Evolutionary conservation across 2,888 invertebrate species (phyloP).

Genomic region (Laspeyria flexula): DNA sequence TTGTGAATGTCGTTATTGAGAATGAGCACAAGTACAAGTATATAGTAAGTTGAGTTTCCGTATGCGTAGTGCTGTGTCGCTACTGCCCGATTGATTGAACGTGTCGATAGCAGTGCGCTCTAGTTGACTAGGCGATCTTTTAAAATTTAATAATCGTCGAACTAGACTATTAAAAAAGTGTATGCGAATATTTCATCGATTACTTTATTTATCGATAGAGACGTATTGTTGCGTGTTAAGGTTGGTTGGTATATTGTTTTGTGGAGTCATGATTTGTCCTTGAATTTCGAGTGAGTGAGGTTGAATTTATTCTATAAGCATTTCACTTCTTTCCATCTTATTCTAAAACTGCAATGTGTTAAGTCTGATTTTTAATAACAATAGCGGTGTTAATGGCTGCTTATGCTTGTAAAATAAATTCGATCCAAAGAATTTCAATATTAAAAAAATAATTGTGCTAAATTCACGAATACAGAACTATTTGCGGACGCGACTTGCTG

Average conservation of each 20-base stretch:
- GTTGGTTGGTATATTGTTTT: slow-evolving; percentile 53
- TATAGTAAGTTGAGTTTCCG: slow-evolving; percentile 31
- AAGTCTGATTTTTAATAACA: slow-evolving; percentile 30
- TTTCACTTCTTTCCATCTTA: slow-evolving; percentile 7
- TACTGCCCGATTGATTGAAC: slow-evolving; percentile 26
- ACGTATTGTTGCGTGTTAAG: slow-evolving; percentile 54
- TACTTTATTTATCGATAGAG: slow-evolving; percentile 53
- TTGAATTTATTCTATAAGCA: slow-evolving; percentile 41
- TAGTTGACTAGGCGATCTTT: slow-evolving; percentile 49
- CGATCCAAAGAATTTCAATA: slow-evolving; percentile 47
- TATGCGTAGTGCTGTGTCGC: slow-evolving; percentile 40
- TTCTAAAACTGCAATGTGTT: slow-evolving; percentile 29
- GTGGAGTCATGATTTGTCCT: slow-evolving; percentile 29
- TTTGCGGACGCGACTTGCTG: slow-evolving; percentile 56
- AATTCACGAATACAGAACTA: slow-evolving; percentile 61
- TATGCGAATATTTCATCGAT: slow-evolving; percentile 52
- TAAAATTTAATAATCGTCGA: slow-evolving; percentile 53
- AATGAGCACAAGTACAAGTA: not conserved
- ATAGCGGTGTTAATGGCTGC: slow-evolving; percentile 11
- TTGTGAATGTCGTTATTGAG: not conserved
- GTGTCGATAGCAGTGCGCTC: slow-evolving; percentile 47
- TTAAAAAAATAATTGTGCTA: slow-evolving; percentile 63
- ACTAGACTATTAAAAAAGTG: slow-evolving; percentile 59
- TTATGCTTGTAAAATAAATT: slow-evolving; percentile 54
- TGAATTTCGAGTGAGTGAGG: slow-evolving; percentile 20